Evolutionary conservation across 2,797 vertebrate genomes (phyloP).

Genomic region (Cygnus olor): DNA sequence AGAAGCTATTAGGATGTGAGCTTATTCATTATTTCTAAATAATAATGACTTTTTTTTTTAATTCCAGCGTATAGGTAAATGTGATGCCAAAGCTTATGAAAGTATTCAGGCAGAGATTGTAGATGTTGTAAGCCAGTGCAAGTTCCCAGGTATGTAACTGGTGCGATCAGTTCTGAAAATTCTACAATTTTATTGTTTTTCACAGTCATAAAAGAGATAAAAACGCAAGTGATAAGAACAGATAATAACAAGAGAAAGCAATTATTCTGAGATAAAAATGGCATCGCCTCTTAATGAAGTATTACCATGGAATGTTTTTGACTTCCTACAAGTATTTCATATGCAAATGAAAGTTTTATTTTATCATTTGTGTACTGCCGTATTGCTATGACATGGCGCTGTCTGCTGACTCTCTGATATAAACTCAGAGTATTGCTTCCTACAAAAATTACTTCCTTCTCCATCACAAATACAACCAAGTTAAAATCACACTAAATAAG

Average conservation of each 20-base stretch:
- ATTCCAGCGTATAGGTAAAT: conserved; percentile 62
- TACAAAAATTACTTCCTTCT: background rate
- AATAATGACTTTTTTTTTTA: background rate
- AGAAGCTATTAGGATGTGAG: background rate
- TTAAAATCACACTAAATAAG: background rate
- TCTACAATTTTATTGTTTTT: background rate
- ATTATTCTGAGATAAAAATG: background rate
- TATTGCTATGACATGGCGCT: background rate
- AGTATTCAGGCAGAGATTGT: background rate
- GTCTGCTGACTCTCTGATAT: background rate
- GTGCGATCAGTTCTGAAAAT: background rate
- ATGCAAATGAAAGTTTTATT: background rate
- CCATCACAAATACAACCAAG: background rate
- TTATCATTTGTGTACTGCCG: background rate
- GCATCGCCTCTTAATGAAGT: background rate
- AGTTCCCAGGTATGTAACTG: conserved; percentile 52
- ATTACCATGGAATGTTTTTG: background rate
- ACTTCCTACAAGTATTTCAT: background rate
- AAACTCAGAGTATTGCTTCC: background rate
- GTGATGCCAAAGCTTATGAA: conserved; percentile 33
- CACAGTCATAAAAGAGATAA: background rate
- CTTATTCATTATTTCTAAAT: background rate
- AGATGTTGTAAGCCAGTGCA: conserved; percentile 28
- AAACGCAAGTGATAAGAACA: background rate
- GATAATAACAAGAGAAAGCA: background rate